Percentiles rank a stretch among this genome's conserved stretches.
phyloP scores from a whole-genome alignment of 92 coral and sea anemone genomes.

The Micromussa lordhowensis region DNA sequence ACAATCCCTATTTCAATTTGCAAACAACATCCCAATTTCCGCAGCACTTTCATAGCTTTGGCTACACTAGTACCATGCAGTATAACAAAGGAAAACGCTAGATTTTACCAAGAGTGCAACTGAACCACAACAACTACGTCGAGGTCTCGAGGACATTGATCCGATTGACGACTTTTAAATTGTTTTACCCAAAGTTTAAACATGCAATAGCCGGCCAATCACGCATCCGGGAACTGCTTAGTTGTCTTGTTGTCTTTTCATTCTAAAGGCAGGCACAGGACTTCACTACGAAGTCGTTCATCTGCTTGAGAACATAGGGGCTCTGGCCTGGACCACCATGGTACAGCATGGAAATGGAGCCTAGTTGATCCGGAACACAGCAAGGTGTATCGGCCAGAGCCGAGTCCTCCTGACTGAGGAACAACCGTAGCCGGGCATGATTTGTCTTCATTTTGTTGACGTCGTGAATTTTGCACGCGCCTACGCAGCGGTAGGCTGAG shows the following conservation, averaged over 20 bases:
- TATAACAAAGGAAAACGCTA: too few relatives aligned
- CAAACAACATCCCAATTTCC: too few relatives aligned
- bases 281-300: conserved; percentile 20
- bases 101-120: too few relatives aligned
- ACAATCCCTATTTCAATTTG: too few relatives aligned
- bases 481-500: conserved; percentile 20
- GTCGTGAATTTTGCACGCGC: conserved; percentile 11
- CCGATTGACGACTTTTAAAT: neutral
- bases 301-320: conserved; percentile 13
- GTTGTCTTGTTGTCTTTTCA: neutral
- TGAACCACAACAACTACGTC: too few relatives aligned
- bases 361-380: conserved; percentile 24
- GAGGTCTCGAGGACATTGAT: too few relatives aligned
- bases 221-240: neutral
- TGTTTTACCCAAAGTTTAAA: neutral
- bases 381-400: conserved; percentile 8
- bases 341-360: conserved; percentile 12
- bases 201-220: neutral
- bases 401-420: conserved; percentile 3
- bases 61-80: too few relatives aligned
- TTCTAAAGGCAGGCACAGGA: conserved; percentile 30
- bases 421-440: conserved; percentile 33
- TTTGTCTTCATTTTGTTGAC: conserved; percentile 5
- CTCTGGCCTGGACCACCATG: conserved; percentile 32
- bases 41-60: too few relatives aligned